Evolutionary conservation across 2,113 vertebrate genomes (phyloP), one percentile per base, ranked within the genome.

Genomic region (Lophius piscatorius): DNA sequence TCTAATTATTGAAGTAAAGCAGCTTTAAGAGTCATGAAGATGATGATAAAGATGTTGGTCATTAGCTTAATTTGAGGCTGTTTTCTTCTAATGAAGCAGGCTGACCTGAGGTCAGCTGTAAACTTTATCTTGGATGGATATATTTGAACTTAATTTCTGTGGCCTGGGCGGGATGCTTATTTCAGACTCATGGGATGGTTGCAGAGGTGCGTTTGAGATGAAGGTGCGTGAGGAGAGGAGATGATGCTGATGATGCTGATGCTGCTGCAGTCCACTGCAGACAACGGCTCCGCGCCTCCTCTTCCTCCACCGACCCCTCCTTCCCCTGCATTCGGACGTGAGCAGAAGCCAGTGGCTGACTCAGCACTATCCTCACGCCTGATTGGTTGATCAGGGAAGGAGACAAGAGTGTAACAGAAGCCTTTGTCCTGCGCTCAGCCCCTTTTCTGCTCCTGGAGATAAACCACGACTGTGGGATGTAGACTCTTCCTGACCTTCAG

Each of bases 271-370:
- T 93, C 92, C 91, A 92, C 85, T 92, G 87, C 84, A 78, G 82
- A 88, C 76, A 60, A 49, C 1, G 36, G 17, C 67, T 63, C 39
- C 49, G 55, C 38, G 48, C 47, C n/a, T n/a, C n/a, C n/a, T n/a
- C 55, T 55, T 58, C 55, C 45, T 45, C 83, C 86, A 78, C 87
- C 88, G 0, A 28, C 46, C 72, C 87, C 57, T 59, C 75, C 87
- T 84, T 38, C 87, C 88, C 90, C 94, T 90, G 93, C 94, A 93
- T 90, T 87, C 75, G 74, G 90, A 93, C 89, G 90, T 91, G 93
- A 91, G 92, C 87, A 84, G 70, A 68, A 51, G 77, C 83, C 55
- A 73, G 62, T 63, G 76, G 92, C 93, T 95, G 94, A 95, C 88
- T 94, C 94, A 94, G 94, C 94, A 93, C 85, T 87, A 82, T 87